Base-by-base conservation (phyloP, 2,113 vertebrate species). In the Calonectris borealis region DNA sequence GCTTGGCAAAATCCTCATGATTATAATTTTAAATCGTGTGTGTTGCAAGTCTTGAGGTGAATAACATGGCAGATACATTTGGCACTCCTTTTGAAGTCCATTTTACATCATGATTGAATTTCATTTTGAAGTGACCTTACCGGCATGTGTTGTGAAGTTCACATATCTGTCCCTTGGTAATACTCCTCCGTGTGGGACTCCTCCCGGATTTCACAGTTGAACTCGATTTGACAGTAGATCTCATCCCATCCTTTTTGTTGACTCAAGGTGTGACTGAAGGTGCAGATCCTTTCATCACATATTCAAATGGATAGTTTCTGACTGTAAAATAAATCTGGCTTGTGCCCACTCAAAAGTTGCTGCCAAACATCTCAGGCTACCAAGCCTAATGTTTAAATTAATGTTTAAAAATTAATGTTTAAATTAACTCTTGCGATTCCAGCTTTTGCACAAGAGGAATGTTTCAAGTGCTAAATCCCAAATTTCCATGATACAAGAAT, bases 191-290 rank as follows among this genome's bases (percentile, higher is more conserved):
- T 48, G 44, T 65, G 52, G 70, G 42, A 19, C 32, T 40, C 27
- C 52, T 88, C 80, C 75, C 13, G 11, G 61, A 54, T 95, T 91
- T 95, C 88, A 72, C 83, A 96, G 88, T 0, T 42, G 91, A 96
- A 40, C 72, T 95, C 0, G 0, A 7, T 83, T 78, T 95, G 94
- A 94, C 80, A 83, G 88, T 93, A 55, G 81, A 65, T 91, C 73
- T 95, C 32, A 57, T 91, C 87, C 65, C 73, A 15, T 94, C 73
- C 70, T 82, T 78, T 79, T 60, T 29, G 25, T 88, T 80, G 86
- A 92, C 76, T 96, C 94, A 95, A 90, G 94, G 91, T 96, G 92
- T 93, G 95, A 93, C 64, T 95, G 94, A 64, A 93, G 77, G 85
- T 87, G 86, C 86, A 81, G 81, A 90, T 88, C 92, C 83, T 96